Evolutionary conservation across 1,140 invertebrate species (phyloP), one percentile per base, ranked within the genome.

Genomic region (Formica exsecta): DNA sequence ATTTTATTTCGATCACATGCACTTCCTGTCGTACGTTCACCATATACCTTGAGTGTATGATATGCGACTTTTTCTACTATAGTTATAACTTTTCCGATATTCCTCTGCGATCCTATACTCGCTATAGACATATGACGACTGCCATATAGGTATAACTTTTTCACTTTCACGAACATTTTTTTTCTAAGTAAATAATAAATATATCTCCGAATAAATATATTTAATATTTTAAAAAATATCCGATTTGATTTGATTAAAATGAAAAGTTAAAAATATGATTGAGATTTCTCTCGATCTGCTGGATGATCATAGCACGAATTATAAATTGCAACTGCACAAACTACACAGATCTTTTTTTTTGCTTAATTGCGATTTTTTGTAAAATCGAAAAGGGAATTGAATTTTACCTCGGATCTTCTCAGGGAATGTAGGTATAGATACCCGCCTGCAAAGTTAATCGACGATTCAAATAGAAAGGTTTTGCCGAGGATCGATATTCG

Each of bases 401-500:
- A 5, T 44, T 48, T 44, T 32, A 29, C 57, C 16, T 51, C 29
- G 65, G 51, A 75, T 86, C 80, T 65, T 65, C 41, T 32, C 19
- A 2, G 29, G 32, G 51, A 54, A 64, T 38, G 48, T 32, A 41
- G 32, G 22, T 75, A 77, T 79, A 89, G 54, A 22, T 32, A 51
- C 19, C 73, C 64, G 44, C 57, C 77, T 75, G 44, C 62, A 25
- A 84, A 84, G 86, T 77, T 90, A 73, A 76, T 59, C 77, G 61
- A 62, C 84, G 73, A 64, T 88, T 90, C 83, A 66, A 88, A 86
- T 80, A 65, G 54, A 57, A 80, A 87, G 85, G 64, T 91, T 90
- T 86, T 77, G 61, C 80, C 73, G 65, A 59, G 65, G 84, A 90
- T 88, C 89, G 89, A 91, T 83, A 84, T 70, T 25, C 61, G 25